Percentiles rank a stretch among this genome's conserved stretches.
Conservation (phyloP, 2,888 invertebrate genomes). For the Lottia scabra region DNA sequence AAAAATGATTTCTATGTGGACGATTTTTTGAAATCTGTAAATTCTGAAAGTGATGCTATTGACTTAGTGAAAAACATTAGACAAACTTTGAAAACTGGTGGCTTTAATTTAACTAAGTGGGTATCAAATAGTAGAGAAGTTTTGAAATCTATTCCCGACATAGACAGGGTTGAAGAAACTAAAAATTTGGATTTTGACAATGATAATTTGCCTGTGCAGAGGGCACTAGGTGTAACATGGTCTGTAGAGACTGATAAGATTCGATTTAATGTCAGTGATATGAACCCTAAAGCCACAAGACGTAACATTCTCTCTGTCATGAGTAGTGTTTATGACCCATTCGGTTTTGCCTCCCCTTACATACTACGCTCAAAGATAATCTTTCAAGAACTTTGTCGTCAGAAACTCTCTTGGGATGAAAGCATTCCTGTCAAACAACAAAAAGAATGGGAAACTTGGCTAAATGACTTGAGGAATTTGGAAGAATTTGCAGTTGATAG, state of each 20-base stretch:
- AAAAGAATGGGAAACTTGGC: conserved; percentile 7
- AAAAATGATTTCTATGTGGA: conserved; percentile 32
- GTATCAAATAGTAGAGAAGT: conserved; percentile 28
- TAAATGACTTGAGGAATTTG: conserved; percentile 6
- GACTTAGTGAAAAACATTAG: neutral
- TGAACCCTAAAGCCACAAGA: neutral
- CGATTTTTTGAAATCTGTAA: conserved; percentile 19
- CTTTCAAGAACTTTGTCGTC: conserved; percentile 5
- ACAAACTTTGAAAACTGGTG: conserved; percentile 11
- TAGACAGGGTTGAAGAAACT: conserved; percentile 24
- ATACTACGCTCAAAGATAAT: neutral
- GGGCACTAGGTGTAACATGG: conserved; percentile 26
- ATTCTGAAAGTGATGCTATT: conserved; percentile 5
- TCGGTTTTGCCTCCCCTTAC: neutral
- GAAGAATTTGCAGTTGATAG: neutral
- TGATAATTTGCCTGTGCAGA: conserved; percentile 25
- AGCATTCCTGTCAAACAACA: neutral
- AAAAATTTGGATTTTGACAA: conserved; percentile 17
- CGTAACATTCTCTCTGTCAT: conserved; percentile 6
- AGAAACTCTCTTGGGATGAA: conserved; percentile 10
- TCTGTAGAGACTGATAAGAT: conserved; percentile 11
- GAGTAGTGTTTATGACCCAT: conserved; percentile 5
- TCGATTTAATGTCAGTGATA: conserved; percentile 3
- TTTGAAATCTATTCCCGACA: conserved; percentile 25
- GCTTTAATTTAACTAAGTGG: conserved; percentile 35